A percentile compares a stretch with the other conserved stretches of the same genome.
These are phyloP conservation scores for Falco concolor DNA, from an alignment of 2,797 vertebrate species.

Conservation along the genomic window DNA sequence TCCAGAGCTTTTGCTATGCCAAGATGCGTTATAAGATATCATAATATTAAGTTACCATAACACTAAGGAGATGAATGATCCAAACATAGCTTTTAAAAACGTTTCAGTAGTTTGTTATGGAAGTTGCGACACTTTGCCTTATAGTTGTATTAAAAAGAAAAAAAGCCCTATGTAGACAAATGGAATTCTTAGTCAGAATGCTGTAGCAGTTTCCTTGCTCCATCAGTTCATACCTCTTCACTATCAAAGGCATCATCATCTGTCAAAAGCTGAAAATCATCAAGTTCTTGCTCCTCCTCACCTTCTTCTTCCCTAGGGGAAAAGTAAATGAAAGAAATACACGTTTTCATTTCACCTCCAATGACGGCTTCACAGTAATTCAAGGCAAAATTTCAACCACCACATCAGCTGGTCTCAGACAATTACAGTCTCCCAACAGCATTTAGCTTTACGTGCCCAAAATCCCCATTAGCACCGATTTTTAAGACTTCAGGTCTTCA, in stretches of 20 bases:
- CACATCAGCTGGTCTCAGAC: not conserved
- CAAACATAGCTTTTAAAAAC: not conserved
- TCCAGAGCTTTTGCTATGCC: not conserved
- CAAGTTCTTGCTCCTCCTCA: slow-evolving; percentile 79
- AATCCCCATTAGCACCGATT: not conserved
- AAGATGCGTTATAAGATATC: not conserved
- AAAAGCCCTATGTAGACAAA: not conserved
- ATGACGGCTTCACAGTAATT: not conserved
- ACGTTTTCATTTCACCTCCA: not conserved
- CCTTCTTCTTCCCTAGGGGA: slow-evolving; percentile 73
- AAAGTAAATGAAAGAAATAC: not conserved
- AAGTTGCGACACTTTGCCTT: not conserved
- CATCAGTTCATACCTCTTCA: slow-evolving; percentile 75
- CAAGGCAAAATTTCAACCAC: not conserved
- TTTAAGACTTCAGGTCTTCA: not conserved
- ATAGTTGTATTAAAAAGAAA: not conserved
- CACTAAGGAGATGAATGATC: not conserved
- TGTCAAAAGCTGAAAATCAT: slow-evolving; percentile 87
- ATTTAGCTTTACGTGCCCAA: not conserved
- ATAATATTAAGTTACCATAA: not conserved
- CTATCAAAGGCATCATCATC: slow-evolving; percentile 81
- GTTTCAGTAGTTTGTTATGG: not conserved
- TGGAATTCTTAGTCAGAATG: not conserved
- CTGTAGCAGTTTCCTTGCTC: not conserved
- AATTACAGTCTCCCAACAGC: not conserved